phyloP scores from a whole-genome alignment of 1,140 invertebrate species.

The Notospermus geniculatus region DNA sequence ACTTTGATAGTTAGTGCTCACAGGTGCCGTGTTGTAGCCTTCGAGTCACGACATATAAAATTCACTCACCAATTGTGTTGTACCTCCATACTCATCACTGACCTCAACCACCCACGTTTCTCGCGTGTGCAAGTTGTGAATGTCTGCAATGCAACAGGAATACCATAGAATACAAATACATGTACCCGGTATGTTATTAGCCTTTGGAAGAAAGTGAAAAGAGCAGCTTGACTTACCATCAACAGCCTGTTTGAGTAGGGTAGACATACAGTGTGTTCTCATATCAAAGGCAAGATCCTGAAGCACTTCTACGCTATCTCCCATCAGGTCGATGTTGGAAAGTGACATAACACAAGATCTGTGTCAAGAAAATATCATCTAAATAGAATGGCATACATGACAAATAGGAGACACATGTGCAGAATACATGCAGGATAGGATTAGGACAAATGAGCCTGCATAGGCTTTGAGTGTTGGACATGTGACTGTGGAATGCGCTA shows the following conservation, averaged over 20 bases:
- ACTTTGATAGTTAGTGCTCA: no score
- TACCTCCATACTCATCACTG: slow-evolving; percentile 74
- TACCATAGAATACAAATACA: slow-evolving; percentile 12
- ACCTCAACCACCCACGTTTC: slow-evolving; percentile 89
- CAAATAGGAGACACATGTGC: background rate
- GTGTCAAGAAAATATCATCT: background rate
- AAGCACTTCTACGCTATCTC: slow-evolving; percentile 77
- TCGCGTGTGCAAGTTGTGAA: slow-evolving; percentile 71
- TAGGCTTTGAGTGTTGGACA: no score
- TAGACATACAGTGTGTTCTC: slow-evolving; percentile 79
- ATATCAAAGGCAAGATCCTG: slow-evolving; percentile 84
- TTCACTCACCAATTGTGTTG: slow-evolving; percentile 73
- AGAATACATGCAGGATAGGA: no score
- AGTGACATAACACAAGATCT: slow-evolving; percentile 52
- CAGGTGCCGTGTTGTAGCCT: no score
- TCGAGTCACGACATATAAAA: no score
- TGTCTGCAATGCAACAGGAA: slow-evolving; percentile 56
- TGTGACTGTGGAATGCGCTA: no score
- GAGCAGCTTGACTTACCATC: slow-evolving; percentile 31
- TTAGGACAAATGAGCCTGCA: no score
- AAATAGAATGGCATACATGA: no score
- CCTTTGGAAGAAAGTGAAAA: slow-evolving; percentile 1
- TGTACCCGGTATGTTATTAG: background rate
- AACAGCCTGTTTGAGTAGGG: slow-evolving; percentile 77
- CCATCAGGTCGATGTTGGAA: slow-evolving; percentile 69